Base-by-base conservation (phyloP, 2,113 vertebrate genomes). In the Leucopsar rothschildi region DNA sequence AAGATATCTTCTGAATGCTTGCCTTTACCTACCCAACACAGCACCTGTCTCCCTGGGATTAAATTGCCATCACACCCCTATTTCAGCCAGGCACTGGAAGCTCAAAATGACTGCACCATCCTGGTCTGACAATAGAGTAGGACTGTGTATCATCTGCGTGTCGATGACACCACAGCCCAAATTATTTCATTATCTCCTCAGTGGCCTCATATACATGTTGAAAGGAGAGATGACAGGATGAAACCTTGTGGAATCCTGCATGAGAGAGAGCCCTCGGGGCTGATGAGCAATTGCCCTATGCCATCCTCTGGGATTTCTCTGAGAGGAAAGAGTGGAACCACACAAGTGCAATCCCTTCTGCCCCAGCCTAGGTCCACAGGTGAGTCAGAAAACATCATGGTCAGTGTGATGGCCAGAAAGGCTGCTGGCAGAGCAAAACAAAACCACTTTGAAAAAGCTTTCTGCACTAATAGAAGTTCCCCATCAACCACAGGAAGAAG, bases 211-310 rank as follows among this genome's bases (percentile, higher is more conserved):
- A 96, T 96, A 94, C 91, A 97, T 97, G 91, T 97, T 97, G 96
- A 97, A 96, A 97, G 95, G 96, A 97, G 91, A 94, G 93, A 96
- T 97, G 95, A 96, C 96, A 97, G 96, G 97, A 97, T 97, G 97
- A 97, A 97, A 97, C 68, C 96, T 95, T 97, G 92, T 97, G 96
- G 97, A 97, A 95, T 96, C 86, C 96, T 28, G 55, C 96, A 96
- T 97, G 96, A 97, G 31, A 97, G 86, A 88, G 88, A 97, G 95
- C 80, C 95, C 94, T 92, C 68, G 39, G 90, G 97, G 96, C 94
- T 97, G 96, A 93, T 97, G 96, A 97, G 90, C 93, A 97, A 94
- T 97, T 97, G 70, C 50, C 97, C 94, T 93, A 91, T 97, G 93
- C 70, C 96, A 97, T 96, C 95, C 96, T 97, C 96, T 95, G 96